phyloP scores from a whole-genome alignment of 2,797 vertebrate species.

The Smutsia gigantea region DNA sequence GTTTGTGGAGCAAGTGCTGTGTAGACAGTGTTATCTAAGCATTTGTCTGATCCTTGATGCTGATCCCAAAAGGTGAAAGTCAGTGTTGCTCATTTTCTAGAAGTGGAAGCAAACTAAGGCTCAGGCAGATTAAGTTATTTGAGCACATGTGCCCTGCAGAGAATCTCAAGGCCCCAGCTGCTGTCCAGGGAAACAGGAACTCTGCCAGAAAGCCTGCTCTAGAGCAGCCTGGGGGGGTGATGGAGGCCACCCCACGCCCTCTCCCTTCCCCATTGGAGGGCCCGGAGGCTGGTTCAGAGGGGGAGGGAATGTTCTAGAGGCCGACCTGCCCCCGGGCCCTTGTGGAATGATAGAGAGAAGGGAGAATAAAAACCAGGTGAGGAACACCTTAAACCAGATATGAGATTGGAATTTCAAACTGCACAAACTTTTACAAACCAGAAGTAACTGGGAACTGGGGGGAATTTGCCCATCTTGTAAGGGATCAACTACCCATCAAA shows the following conservation, averaged over 20 bases:
- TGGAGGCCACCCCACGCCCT: neutral
- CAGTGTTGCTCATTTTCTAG: constrained; percentile 22
- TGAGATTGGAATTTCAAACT: neutral
- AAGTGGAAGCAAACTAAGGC: constrained; percentile 26
- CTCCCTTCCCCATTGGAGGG: neutral
- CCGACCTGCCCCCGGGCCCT: neutral
- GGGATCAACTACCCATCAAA: neutral
- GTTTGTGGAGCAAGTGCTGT: neutral
- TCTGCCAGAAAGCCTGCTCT: neutral
- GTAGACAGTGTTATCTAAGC: constrained; percentile 1
- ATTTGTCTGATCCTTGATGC: constrained; percentile 11
- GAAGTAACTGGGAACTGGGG: neutral
- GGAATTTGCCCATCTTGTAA: neutral
- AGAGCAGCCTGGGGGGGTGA: neutral
- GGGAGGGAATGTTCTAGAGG: neutral
- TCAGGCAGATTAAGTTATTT: neutral
- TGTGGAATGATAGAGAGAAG: neutral
- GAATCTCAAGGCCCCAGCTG: rapidly evolving
- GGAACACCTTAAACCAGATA: neutral
- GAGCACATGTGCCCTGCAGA: neutral
- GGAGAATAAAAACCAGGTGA: neutral
- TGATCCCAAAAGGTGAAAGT: neutral
- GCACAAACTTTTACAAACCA: neutral
- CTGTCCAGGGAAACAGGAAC: neutral
- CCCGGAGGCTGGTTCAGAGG: neutral